Percentiles rank a stretch among this genome's conserved stretches.
phyloP scores from a whole-genome alignment of 2,888 invertebrate species.

The Conops quadrifasciatus region DNA sequence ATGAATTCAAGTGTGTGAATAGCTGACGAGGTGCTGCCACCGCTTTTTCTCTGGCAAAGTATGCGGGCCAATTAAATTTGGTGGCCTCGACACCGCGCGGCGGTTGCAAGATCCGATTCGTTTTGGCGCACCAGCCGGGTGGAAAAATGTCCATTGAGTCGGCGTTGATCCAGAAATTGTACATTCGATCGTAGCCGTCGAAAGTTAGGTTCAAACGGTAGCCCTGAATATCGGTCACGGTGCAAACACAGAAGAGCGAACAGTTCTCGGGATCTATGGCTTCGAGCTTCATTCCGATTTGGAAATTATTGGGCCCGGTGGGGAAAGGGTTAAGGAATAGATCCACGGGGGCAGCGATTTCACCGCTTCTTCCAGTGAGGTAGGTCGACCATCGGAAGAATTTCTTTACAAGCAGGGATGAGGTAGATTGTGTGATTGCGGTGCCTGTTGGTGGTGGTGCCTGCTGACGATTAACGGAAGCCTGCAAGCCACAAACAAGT shows the following conservation, averaged over 20 bases:
- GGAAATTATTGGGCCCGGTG: constrained; percentile 75
- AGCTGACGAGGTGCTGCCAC: constrained; percentile 80
- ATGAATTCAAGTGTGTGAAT: constrained; percentile 75
- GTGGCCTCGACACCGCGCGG: constrained; percentile 74
- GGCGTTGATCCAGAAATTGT: constrained; percentile 94
- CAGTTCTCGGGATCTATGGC: constrained; percentile 94
- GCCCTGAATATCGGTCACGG: constrained; percentile 83
- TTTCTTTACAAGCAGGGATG: constrained; percentile 20
- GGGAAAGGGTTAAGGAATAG: constrained; percentile 84
- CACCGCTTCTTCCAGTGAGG: constrained; percentile 74
- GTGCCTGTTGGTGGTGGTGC: neutral
- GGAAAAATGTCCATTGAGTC: constrained; percentile 93
- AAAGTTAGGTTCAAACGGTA: constrained; percentile 88
- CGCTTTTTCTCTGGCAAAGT: constrained; percentile 78
- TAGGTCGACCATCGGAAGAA: constrained; percentile 87
- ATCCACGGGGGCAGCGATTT: constrained; percentile 78
- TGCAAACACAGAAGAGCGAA: constrained; percentile 86
- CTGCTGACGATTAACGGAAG: neutral
- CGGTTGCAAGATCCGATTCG: constrained; percentile 79
- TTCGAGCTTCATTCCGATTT: constrained; percentile 89
- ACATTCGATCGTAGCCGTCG: constrained; percentile 87
- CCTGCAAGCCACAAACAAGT: neutral
- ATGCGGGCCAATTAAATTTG: constrained; percentile 84
- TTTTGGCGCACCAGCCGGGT: constrained; percentile 91
- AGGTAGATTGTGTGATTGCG: neutral